A percentile compares a stretch with the other conserved stretches of the same genome.
phyloP scores from a whole-genome alignment of 1,140 invertebrate genomes.

The Schlechtendalia chinensis region DNA sequence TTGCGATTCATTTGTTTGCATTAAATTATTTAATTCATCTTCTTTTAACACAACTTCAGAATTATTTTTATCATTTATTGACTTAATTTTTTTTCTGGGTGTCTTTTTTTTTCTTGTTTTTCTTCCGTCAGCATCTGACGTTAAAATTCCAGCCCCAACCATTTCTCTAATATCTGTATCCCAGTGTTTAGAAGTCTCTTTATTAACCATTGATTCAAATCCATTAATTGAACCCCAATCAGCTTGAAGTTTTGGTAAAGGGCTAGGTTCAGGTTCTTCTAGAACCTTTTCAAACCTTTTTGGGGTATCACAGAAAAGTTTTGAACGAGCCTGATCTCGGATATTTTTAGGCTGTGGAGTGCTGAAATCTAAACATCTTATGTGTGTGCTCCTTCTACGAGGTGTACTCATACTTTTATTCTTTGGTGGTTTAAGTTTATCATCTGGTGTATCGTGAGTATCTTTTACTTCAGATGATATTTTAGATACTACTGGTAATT shows the following conservation, averaged over 20 bases:
- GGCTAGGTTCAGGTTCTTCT: conserved; percentile 17
- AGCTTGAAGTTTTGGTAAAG: conserved; percentile 39
- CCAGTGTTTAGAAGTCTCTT: background rate
- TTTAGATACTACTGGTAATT: conserved; percentile 20
- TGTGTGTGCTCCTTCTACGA: conserved; percentile 37
- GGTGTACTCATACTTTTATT: conserved; percentile 47
- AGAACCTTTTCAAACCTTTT: conserved; percentile 4
- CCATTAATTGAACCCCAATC: conserved; percentile 45
- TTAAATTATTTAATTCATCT: conserved; percentile 2
- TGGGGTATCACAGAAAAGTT: conserved; percentile 36
- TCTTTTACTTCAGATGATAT: background rate
- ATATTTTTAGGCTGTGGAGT: conserved; percentile 34
- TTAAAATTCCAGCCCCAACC: conserved; percentile 42
- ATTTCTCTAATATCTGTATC: conserved; percentile 46
- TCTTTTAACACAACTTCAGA: background rate
- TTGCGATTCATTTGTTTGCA: background rate
- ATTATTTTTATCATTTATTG: background rate
- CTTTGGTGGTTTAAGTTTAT: conserved; percentile 26
- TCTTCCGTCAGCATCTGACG: conserved; percentile 41
- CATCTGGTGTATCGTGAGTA: conserved; percentile 33
- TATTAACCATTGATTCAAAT: conserved; percentile 40
- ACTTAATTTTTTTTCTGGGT: conserved; percentile 30
- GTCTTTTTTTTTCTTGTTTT: conserved; percentile 40
- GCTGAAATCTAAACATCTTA: conserved; percentile 43
- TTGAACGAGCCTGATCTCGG: conserved; percentile 34